Conservation (phyloP, 2,113 vertebrate species). For the Pelvicachromis taeniatus region DNA sequence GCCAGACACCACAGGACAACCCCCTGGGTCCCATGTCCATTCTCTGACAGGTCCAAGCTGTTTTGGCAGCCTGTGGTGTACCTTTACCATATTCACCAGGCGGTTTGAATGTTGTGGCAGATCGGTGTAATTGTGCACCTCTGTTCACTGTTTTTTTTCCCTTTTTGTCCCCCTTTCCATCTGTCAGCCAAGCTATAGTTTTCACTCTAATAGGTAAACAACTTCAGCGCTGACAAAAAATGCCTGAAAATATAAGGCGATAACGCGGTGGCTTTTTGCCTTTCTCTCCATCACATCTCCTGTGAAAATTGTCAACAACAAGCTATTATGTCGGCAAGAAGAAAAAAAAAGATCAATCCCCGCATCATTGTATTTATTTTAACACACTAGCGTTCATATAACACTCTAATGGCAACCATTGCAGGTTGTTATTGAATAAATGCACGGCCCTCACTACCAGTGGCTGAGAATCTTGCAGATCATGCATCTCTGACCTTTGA, state of each 20-base stretch:
- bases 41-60: neutral
- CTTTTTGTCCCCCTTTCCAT: neutral
- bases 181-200: slow-evolving; percentile 13
- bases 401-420: neutral
- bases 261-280: slow-evolving; percentile 27
- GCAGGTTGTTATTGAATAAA: slow-evolving; percentile 6
- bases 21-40: neutral
- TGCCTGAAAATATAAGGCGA: slow-evolving; percentile 43
- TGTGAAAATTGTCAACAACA: slow-evolving; percentile 17
- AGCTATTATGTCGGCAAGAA: slow-evolving; percentile 14
- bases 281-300: neutral
- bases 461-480: neutral
- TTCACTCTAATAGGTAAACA: slow-evolving; percentile 57
- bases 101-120: neutral
- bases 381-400: neutral
- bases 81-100: neutral
- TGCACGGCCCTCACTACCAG: neutral
- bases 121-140: neutral
- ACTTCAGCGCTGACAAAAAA: slow-evolving; percentile 34
- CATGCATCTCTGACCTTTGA: neutral
- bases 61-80: neutral
- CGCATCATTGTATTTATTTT: slow-evolving; percentile 20
- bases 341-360: slow-evolving; percentile 4
- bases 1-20: neutral
- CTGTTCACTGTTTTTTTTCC: neutral